Evolutionary conservation across 1,140 invertebrate species (phyloP).

Genomic region (Brachionus sp.): DNA sequence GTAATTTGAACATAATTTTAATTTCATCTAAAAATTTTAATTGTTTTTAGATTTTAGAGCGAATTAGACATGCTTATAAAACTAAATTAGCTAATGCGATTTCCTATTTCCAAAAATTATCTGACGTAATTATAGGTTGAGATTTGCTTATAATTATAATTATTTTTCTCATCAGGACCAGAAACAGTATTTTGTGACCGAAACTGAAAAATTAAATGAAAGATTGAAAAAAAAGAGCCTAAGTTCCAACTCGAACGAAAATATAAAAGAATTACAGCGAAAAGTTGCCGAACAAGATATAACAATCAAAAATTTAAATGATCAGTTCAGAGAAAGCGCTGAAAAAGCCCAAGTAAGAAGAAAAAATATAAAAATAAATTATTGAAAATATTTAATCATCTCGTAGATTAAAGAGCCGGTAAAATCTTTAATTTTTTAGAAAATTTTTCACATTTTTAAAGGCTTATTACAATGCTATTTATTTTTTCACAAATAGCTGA

Average conservation of each 20-base stretch:
- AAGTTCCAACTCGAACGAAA: constrained; percentile 50
- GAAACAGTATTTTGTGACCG: constrained; percentile 49
- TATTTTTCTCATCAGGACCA: constrained; percentile 23
- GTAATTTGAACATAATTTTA: not conserved
- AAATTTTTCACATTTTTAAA: not conserved
- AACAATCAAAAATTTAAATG: constrained; percentile 52
- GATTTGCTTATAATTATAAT: not conserved
- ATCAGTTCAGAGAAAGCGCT: constrained; percentile 54
- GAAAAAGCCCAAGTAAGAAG: constrained; percentile 48
- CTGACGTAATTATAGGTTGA: not conserved
- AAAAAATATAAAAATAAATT: not conserved
- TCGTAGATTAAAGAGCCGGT: not conserved
- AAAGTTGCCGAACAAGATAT: constrained; percentile 47
- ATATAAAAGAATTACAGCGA: constrained; percentile 50
- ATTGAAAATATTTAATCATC: not conserved
- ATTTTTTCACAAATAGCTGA: no score
- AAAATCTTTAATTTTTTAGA: not conserved
- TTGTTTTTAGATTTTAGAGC: constrained; percentile 24
- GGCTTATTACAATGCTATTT: not conserved
- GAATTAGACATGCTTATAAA: constrained; percentile 43
- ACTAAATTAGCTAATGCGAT: constrained; percentile 31
- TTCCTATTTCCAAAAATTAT: constrained; percentile 32
- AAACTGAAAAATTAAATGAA: constrained; percentile 52
- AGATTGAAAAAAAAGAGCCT: constrained; percentile 50
- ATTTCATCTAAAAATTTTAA: constrained; percentile 9